These are phyloP conservation scores for Eilema depressum DNA, from an alignment of 2,888 invertebrate genomes.

Conservation along the genomic window DNA sequence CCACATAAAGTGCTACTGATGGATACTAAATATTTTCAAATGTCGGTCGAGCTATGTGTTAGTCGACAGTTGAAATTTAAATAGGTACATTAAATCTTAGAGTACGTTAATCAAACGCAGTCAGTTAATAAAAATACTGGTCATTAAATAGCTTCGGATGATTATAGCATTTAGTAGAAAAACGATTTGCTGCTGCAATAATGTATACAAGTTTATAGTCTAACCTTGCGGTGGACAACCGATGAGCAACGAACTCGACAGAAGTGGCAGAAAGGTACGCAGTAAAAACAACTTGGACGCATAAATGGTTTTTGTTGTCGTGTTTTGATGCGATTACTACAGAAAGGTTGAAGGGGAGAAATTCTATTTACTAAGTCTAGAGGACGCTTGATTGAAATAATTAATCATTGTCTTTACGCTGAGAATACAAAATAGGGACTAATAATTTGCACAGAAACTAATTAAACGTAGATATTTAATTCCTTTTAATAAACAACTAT, in stretches of 20 bases:
- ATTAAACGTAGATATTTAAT: conserved; percentile 1
- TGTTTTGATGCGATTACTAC: conserved; percentile 41
- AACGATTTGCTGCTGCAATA: conserved; percentile 59
- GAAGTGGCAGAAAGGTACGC: conserved; percentile 39
- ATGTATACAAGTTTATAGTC: conserved; percentile 60
- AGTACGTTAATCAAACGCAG: conserved; percentile 52
- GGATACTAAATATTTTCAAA: conserved; percentile 22
- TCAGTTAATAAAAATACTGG: conserved; percentile 56
- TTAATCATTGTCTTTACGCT: conserved; percentile 22
- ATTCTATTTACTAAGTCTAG: conserved; percentile 24
- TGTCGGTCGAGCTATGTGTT: conserved; percentile 35
- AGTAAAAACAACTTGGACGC: conserved; percentile 35
- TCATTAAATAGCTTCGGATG: conserved; percentile 62
- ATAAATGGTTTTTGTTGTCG: conserved; percentile 42
- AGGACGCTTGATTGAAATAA: conserved; percentile 30
- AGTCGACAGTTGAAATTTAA: conserved; percentile 38
- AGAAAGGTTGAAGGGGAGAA: conserved; percentile 41
- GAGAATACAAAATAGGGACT: conserved; percentile 17
- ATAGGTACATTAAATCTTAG: conserved; percentile 25
- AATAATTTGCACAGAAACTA: background rate
- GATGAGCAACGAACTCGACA: conserved; percentile 45
- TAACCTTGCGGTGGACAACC: conserved; percentile 52
- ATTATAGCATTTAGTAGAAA: conserved; percentile 61
- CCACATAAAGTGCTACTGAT: conserved; percentile 7
- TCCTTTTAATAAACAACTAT: background rate